Percentiles rank a stretch among this genome's conserved stretches.
These are phyloP conservation scores for Heptranchias perlo DNA, from an alignment of 2,113 vertebrate genomes.

Conservation along the genomic window DNA sequence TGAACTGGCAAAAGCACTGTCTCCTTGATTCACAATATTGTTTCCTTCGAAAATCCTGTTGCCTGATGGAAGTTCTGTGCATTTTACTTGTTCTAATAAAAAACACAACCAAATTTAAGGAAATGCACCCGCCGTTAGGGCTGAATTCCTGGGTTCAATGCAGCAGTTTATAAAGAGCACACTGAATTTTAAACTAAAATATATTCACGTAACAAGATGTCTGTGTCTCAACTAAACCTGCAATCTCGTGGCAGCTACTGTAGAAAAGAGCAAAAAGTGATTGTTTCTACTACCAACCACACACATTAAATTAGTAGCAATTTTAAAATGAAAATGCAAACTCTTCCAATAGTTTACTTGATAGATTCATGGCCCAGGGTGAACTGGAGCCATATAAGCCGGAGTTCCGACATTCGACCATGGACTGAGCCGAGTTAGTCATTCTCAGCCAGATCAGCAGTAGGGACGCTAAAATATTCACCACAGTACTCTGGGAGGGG, in stretches of 20 bases:
- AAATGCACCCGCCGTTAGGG: too few species aligned
- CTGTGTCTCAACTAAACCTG: neutral
- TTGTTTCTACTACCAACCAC: too few species aligned
- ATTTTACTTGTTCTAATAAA: too few species aligned
- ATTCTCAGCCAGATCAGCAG: neutral
- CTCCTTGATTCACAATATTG: too few species aligned
- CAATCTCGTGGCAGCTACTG: too few species aligned
- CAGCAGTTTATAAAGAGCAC: neutral
- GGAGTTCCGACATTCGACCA: neutral
- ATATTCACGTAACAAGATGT: neutral
- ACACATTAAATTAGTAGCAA: too few species aligned
- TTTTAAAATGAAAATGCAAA: neutral
- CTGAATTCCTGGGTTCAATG: neutral
- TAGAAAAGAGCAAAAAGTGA: too few species aligned
- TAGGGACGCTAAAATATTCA: neutral
- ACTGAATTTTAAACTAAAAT: neutral
- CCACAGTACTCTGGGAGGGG: neutral
- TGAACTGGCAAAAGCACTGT: too few species aligned
- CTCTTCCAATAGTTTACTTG: neutral
- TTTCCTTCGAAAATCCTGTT: too few species aligned
- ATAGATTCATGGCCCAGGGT: neutral
- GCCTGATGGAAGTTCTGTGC: too few species aligned
- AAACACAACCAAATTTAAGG: too few species aligned
- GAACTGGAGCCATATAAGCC: neutral
- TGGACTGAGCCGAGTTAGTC: neutral